Conservation (phyloP, 2,888 invertebrate species). For the Caenorhabditis japonica region DNA sequence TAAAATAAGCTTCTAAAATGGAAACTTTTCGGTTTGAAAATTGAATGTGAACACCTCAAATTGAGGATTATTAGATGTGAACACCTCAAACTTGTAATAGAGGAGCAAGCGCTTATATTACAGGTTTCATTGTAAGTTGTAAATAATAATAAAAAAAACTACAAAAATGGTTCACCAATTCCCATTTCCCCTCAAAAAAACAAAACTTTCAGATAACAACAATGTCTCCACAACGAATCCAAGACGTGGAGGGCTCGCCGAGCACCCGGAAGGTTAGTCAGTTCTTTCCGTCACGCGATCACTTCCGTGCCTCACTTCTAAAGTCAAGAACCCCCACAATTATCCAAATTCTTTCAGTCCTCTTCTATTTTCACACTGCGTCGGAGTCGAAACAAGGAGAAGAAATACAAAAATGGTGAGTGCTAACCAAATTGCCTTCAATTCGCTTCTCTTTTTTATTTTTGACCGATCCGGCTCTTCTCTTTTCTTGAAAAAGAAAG, state of each 20-base stretch:
- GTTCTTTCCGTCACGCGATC: slow-evolving; percentile 27
- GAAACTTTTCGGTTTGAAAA: no score
- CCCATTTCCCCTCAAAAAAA: no score
- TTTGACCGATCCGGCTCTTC: slow-evolving; percentile 6
- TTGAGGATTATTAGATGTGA: no score
- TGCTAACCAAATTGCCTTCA: slow-evolving; percentile 1
- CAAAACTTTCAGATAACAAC: slow-evolving; percentile 37
- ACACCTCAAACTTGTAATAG: no score
- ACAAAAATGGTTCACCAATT: no score
- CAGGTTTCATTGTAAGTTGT: no score
- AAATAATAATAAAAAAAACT: no score
- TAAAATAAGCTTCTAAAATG: no score
- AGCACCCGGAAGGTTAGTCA: slow-evolving; percentile 45
- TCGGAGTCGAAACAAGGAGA: slow-evolving; percentile 62
- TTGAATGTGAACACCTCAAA: no score
- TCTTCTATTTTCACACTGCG: slow-evolving; percentile 63
- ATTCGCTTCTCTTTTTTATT: slow-evolving; percentile 3
- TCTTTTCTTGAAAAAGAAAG: not conserved
- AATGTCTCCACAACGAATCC: slow-evolving; percentile 41
- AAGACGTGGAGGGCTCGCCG: slow-evolving; percentile 40
- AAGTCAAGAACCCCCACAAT: not conserved
- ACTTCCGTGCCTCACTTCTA: slow-evolving; percentile 2
- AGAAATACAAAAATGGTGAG: slow-evolving; percentile 52
- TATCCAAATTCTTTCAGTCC: slow-evolving; percentile 19
- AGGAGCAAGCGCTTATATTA: no score